These are phyloP conservation scores for Platysteira castanea DNA, from an alignment of 2,113 vertebrate genomes.

Conservation along the genomic window DNA sequence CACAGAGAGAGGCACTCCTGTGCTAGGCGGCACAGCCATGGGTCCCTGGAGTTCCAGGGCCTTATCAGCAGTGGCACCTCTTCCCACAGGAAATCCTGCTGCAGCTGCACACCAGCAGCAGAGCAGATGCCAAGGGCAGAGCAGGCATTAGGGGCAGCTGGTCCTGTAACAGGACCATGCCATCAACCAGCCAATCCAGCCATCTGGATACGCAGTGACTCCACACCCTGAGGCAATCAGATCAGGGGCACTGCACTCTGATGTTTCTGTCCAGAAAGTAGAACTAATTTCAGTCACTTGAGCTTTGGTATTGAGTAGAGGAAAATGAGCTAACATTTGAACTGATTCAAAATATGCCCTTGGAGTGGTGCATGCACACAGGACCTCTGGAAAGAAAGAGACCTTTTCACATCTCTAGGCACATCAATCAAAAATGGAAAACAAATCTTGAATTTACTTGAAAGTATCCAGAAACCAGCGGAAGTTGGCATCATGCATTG, in stretches of 20 bases:
- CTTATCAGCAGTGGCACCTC: neutral
- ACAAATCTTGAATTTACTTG: neutral
- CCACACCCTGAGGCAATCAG: fast-evolving
- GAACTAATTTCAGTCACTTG: neutral
- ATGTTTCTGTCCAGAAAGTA: neutral
- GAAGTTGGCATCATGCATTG: neutral
- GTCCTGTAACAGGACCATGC: neutral
- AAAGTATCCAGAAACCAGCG: neutral
- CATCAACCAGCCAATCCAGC: neutral
- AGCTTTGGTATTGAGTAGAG: neutral
- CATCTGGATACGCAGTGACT: neutral
- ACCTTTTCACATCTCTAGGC: neutral
- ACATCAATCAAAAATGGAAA: neutral
- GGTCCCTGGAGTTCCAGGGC: neutral
- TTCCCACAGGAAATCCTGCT: neutral
- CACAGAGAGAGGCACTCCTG: neutral
- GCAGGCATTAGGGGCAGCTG: neutral
- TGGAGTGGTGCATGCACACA: neutral
- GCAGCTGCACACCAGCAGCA: neutral
- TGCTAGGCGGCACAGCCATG: neutral
- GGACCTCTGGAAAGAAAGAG: neutral
- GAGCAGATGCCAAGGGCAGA: neutral
- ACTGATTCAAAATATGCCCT: neutral
- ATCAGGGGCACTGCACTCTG: fast-evolving
- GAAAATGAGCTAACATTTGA: neutral